Percentiles rank a stretch among this genome's conserved stretches.
Evolutionary conservation across 2,797 vertebrate species (phyloP).

Genomic region (Mareca strepera): DNA sequence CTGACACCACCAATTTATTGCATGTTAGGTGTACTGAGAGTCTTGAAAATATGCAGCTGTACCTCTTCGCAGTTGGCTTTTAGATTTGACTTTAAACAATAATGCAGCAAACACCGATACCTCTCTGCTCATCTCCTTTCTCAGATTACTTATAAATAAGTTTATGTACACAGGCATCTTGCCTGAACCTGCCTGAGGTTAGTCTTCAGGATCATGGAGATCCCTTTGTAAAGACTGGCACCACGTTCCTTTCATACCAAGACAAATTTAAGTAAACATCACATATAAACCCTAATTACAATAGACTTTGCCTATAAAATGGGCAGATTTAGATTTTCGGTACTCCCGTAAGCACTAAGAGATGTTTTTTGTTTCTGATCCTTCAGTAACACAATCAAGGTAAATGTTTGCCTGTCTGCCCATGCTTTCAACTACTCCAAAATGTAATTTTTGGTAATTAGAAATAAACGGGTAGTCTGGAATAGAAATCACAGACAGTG

Average conservation of each 20-base stretch:
- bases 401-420: not conserved
- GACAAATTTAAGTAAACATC: not conserved
- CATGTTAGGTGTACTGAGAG: not conserved
- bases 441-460: not conserved
- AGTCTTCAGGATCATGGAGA: not conserved
- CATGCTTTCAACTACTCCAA: not conserved
- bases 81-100: not conserved
- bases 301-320: not conserved
- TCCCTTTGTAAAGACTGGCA: not conserved
- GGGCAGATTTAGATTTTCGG: not conserved
- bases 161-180: not conserved
- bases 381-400: not conserved
- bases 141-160: not conserved
- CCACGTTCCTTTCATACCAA: not conserved
- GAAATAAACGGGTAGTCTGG: not conserved
- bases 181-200: not conserved
- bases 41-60: not conserved
- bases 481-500: not conserved
- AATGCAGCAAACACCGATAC: not conserved
- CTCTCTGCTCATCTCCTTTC: not conserved
- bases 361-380: not conserved
- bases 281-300: not conserved
- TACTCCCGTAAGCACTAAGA: not conserved
- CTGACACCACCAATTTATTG: not conserved
- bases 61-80: not conserved